Evolutionary conservation across 2,113 vertebrate genomes (phyloP), one percentile per base, ranked within the genome.

Genomic region (Nicator chloris): DNA sequence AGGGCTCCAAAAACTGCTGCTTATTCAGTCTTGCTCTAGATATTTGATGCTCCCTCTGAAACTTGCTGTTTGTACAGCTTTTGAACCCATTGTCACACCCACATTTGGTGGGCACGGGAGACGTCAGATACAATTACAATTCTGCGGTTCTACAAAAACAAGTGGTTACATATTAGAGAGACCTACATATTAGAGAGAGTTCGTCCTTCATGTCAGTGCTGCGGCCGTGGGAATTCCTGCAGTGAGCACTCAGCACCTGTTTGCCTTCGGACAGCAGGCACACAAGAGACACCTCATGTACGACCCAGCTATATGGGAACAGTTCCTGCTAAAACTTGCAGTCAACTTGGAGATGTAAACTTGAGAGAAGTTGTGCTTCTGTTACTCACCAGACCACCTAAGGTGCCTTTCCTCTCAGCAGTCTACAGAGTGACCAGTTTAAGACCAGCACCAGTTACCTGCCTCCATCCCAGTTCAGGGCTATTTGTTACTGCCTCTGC

Each of bases 231-330:
- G 23, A 78, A 53, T 31, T 72, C 9, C 47, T 30, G n/a, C 37
- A 77, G 24, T 4, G 23, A 72, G 15, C 31, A 11, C 13, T 31
- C 30, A 53, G 42, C 18, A 47, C 5, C 17, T 17, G 3, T 59
- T 20, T 66, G 59, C 49, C 49, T 68, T 21, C 42, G 72, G 53
- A 53, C 49, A 72, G 16, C 17, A 27, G 0, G 0, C 42, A 53
- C 35, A 31, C 24, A 49, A 35, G 18, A 3, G 15, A 85, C n/a
- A 63, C 31, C 15, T 53, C 33, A 20, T 1, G 2, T 33, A 71
- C 0, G 0, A 59, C 6, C 10, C 24, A 53, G 5, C 10, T 33
- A 13, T 2, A 23, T 3, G 35, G 39, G 35, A 85, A 64, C 6
- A 69, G 19, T 13, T 82, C 24, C 35, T 33, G 31, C 31, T 53